These are phyloP conservation scores for Antheraea pernyi DNA, from an alignment of 1,140 invertebrate genomes.

Conservation along the genomic window DNA sequence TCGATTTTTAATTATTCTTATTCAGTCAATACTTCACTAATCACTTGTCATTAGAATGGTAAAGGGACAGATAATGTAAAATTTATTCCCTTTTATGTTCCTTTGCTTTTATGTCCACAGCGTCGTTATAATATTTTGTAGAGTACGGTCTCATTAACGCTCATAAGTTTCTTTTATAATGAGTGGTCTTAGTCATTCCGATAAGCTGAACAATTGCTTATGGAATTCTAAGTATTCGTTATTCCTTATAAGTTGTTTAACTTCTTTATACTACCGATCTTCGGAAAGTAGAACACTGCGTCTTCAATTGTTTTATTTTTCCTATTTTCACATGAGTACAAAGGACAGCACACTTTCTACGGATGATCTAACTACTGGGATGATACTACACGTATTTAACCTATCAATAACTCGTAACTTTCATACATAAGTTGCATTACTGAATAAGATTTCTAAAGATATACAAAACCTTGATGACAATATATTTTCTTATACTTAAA, in stretches of 20 bases:
- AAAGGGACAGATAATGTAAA: no score
- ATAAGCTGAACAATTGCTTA: neutral
- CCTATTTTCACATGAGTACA: conserved; percentile 7
- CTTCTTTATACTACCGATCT: neutral
- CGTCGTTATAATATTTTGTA: neutral
- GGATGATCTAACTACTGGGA: conserved; percentile 8
- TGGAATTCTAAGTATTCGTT: neutral
- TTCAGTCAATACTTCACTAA: no score
- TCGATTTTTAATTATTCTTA: no score
- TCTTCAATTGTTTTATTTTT: neutral
- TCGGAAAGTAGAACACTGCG: neutral
- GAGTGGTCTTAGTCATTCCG: neutral
- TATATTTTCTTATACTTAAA: no score
- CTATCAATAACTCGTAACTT: no score
- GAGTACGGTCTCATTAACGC: neutral
- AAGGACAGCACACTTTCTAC: conserved; percentile 4
- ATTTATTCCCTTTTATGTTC: neutral
- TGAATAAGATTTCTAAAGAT: no score
- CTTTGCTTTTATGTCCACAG: neutral
- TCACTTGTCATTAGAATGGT: no score
- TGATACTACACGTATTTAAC: neutral
- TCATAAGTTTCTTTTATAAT: neutral
- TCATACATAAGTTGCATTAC: no score
- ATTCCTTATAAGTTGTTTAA: neutral
- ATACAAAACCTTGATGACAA: no score